Base-by-base conservation (phyloP, 2,888 invertebrate genomes). In the Drymonia ruficornis region DNA sequence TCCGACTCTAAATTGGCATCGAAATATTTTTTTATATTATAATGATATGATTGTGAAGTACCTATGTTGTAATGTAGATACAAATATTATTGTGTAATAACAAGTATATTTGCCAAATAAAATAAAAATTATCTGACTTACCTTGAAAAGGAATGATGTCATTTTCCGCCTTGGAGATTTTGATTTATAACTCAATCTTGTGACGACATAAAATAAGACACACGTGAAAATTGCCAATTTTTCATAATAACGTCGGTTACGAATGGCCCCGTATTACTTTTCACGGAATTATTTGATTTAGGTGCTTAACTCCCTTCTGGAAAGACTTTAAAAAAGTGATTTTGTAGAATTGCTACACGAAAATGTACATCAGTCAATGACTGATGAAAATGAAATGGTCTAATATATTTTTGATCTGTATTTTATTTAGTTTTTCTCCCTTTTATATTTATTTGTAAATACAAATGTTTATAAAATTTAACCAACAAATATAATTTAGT, bases 151-250 rank as follows among this genome's bases (percentile, higher is more conserved):
- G 67, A 78, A 84, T 73, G 76, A 74, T 67, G 63, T 78, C 76
- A 83, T 84, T 87, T 86, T 83, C 83, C 83, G 72, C 78, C 83
- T 76, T 84, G 74, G 77, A 78, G 81, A 82, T 84, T 81, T 70
- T 89, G 86, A 91, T 83, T 87, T 86, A 91, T 89, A 84, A 83
- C 81, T 84, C 89, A 91, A 91, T 91, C 86, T 89, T 76, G 79
- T 76, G 82, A 80, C 81, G 81, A 83, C 85, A 83, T 83, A 83
- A 84, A 86, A 83, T 82, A 83, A 85, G 86, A 86, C 86, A 87
- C 79, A 88, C 88, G 85, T 87, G 89, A 89, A 91, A 90, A 91
- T 92, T 91, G 89, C 76, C 92, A 86, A 91, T 91, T 89, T 82
- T 82, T 91, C 87, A 87, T 90, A 87, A 89, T 90, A 89, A 89